Evolutionary conservation across 2,797 vertebrate genomes (phyloP).

Genomic region (Valencia hispanica): DNA sequence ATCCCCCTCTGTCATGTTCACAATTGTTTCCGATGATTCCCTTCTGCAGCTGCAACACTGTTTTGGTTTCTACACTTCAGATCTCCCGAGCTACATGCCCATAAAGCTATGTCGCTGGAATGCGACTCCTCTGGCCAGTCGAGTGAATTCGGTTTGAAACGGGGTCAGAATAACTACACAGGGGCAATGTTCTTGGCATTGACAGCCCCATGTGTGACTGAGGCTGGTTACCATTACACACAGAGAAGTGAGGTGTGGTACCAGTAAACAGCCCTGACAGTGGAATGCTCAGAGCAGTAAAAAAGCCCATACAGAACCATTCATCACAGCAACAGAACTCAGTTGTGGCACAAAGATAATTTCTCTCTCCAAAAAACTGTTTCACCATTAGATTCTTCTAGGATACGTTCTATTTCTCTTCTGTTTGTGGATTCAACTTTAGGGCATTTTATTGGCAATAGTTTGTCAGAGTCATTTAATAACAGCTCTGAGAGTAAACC

Average conservation of each 20-base stretch:
- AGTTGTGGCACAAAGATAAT: conserved; percentile 55
- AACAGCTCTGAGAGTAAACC: conserved; percentile 74
- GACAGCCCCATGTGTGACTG: conserved; percentile 60
- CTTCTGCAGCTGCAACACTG: conserved; percentile 65
- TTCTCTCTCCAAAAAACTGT: conserved; percentile 31
- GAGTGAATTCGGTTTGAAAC: conserved; percentile 54
- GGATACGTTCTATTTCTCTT: conserved; percentile 44
- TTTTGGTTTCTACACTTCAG: conserved; percentile 67
- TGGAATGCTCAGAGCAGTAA: conserved; percentile 66
- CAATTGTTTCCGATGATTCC: conserved; percentile 56
- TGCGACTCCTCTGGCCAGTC: conserved; percentile 36
- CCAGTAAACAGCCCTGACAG: conserved; percentile 69
- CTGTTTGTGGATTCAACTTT: conserved; percentile 34
- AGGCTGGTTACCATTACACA: conserved; percentile 40
- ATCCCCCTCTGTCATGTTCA: conserved; percentile 65
- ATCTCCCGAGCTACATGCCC: conserved; percentile 66
- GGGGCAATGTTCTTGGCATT: conserved; percentile 53
- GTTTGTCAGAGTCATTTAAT: conserved; percentile 62
- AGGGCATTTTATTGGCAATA: conserved; percentile 42
- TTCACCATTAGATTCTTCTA: conserved; percentile 56
- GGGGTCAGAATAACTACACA: conserved; percentile 47
- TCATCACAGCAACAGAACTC: conserved; percentile 64
- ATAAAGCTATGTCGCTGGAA: conserved; percentile 66
- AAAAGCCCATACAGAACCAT: conserved; percentile 64
- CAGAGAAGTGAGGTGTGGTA: conserved; percentile 60